Evolutionary conservation across 2,797 vertebrate species (phyloP).

Genomic region (Arremon brunneinucha): DNA sequence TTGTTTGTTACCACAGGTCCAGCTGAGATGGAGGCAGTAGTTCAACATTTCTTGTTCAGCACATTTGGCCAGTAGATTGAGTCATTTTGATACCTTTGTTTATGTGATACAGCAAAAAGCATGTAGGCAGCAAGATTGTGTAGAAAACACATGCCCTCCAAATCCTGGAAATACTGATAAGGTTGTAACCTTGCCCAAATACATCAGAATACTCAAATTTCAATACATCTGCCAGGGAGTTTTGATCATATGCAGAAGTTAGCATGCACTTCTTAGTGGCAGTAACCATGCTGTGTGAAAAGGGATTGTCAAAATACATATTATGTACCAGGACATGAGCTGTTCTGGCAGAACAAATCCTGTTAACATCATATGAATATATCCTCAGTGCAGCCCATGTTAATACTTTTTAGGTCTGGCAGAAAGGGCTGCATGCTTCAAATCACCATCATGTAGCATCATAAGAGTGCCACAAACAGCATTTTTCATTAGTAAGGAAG

Average conservation of each 20-base stretch:
- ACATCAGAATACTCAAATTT: neutral
- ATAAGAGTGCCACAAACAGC: neutral
- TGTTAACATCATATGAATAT: neutral
- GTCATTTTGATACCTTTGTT: neutral
- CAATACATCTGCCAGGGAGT: neutral
- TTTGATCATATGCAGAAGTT: neutral
- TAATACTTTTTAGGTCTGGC: neutral
- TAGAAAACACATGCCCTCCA: neutral
- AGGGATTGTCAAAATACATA: neutral
- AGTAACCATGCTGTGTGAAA: neutral
- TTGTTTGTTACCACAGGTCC: neutral
- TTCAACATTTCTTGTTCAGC: neutral
- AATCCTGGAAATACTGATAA: neutral
- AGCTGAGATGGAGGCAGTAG: neutral
- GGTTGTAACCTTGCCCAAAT: neutral
- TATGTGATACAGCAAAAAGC: neutral
- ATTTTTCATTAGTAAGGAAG: neutral
- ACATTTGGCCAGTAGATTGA: neutral
- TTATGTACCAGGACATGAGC: neutral
- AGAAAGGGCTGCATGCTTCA: neutral
- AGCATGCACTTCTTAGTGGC: neutral
- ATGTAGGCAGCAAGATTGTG: neutral
- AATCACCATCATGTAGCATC: neutral
- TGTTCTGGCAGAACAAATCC: neutral
- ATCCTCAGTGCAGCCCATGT: neutral